Base-by-base conservation (phyloP, 2,888 invertebrate species). In the Cantharis rufa region DNA sequence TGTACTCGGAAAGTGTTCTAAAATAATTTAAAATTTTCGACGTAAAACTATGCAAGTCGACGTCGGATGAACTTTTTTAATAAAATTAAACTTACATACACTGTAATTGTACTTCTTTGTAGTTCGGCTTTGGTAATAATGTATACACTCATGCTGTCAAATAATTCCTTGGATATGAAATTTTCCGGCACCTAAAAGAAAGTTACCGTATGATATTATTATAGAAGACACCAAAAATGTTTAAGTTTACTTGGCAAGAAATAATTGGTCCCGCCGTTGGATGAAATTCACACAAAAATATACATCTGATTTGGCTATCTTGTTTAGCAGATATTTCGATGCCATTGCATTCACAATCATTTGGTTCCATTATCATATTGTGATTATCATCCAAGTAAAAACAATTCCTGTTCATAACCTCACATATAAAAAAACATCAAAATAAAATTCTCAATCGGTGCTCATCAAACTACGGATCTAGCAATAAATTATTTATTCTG, bases 61-160 rank as follows among this genome's bases (percentile, higher is more conserved):
- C 21, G 21, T 18, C 3, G 11, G 10, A 10, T 13, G 5, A 72
- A 9, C 32, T 68, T 15, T 4, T 13, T 0, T 48, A 48, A n/a
- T 9, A 69, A 63, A 61, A 71, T 68, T 21, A 61, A 32, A 21
- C 28, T 16, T 81, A 91, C 94, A 91, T 91, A 96, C 92, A 98
- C 95, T 9, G 97, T 98, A 86, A 98, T 94, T 10, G 96, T 94
- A 85, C 96, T 95, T 82, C 95, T 91, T 86, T 97, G 95, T 48
- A 98, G 90, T 85, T 97, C 96, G 27, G 95, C 94, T 88, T 98
- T 98, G 3, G 98, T 98, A 86, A 98, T 98, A 80, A 98, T 96
- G 86, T 96, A 98, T 21, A 95, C 96, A 86, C 95, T 97, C 75
- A 98, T 94, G 76, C 96, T 94, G 90, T 98, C 97, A 90, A 98